Percentiles rank a stretch among this genome's conserved stretches.
Conservation (phyloP, 2,797 vertebrate genomes). For the Monodelphis domestica region DNA sequence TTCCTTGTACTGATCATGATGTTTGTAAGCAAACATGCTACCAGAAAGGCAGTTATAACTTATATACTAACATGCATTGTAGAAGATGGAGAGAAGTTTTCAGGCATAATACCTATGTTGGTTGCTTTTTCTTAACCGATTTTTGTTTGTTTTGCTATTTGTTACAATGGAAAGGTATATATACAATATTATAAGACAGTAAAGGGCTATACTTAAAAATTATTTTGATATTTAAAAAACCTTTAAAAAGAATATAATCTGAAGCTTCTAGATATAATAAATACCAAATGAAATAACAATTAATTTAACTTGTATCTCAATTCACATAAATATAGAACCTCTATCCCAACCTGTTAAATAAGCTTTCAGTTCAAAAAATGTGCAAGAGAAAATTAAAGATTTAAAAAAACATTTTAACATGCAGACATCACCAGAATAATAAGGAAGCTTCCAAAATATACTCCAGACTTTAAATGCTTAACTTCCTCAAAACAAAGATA, state of each 20-base stretch:
- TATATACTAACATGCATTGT: neutral
- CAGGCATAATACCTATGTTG: neutral
- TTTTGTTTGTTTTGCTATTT: neutral
- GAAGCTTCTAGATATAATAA: neutral
- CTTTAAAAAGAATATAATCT: neutral
- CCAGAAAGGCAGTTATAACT: neutral
- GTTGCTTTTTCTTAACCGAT: neutral
- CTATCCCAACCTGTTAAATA: neutral
- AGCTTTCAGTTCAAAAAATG: neutral
- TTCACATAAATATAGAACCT: neutral
- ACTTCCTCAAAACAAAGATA: neutral
- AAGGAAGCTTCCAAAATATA: neutral
- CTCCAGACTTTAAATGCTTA: neutral
- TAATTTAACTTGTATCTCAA: neutral
- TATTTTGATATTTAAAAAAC: neutral
- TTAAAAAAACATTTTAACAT: neutral
- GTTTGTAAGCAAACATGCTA: neutral
- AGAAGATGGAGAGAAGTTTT: neutral
- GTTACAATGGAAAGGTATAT: neutral
- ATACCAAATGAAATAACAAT: neutral
- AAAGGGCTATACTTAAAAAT: neutral
- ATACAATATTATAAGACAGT: neutral
- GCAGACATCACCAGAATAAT: neutral
- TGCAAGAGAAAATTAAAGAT: neutral
- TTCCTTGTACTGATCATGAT: neutral